Base-by-base conservation (phyloP, 1,140 invertebrate species). In the Metopolophium dirhodum region DNA sequence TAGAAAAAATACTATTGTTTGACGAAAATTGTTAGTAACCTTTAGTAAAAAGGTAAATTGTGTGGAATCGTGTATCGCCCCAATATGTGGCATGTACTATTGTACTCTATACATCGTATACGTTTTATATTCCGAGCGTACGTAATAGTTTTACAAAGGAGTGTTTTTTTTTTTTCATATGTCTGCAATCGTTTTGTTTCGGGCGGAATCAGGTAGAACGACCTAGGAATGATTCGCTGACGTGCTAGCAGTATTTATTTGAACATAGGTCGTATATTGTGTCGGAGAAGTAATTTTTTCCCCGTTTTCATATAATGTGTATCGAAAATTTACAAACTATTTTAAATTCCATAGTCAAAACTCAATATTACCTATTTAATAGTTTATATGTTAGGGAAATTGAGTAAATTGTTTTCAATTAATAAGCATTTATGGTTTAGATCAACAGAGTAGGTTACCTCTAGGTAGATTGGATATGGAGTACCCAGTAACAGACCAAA, bases 111-210 rank as follows among this genome's bases (percentile, higher is more conserved):
- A 77, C 61, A n/a, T 20, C 30, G 30, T 77, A 77, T 77, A 77
- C 61, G n/a, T 77, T 77, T n/a, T 77, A 77, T 11, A 77, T 77
- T 77, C 22, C 61, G n/a, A 77, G 30, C n/a, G 61, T 77, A 18
- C 14, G 61, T 77, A 77, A 68, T 68, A 77, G 61, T 77, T n/a
- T 77, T 77, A 77, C 61, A 77, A 77, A 77, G 61, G 61, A 77
- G 18, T 77, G 30, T n/a, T 77, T 68, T 68, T n/a, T 68, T 68
- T n/a, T 68, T 68, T n/a, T n/a, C 8, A 2, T 61, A 30, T 14
- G 11, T 61, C 9, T n/a, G n/a, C 14, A n/a, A 77, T 2, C 30
- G 61, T 77, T 77, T 77, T n/a, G 14, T 35, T 77, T 77, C 30
- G 61, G 14, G 3, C n/a, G 18, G n/a, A 1, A 35, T 7, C 6